Evolutionary conservation across 2,797 vertebrate species (phyloP), one percentile per base, ranked within the genome.

Genomic region (Psittacula echo): DNA sequence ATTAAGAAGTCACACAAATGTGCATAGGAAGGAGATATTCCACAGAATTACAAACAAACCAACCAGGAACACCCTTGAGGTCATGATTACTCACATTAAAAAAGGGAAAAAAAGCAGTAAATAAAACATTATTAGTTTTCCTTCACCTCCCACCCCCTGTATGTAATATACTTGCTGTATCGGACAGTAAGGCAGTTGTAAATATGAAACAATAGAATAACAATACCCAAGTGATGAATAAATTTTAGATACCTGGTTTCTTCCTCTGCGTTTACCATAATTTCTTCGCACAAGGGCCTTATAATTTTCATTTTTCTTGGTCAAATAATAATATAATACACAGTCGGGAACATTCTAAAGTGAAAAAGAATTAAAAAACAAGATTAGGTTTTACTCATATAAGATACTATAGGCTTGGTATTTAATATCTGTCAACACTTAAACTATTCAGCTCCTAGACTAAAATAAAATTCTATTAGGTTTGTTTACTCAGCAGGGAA

Each of bases 291-390:
- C 99, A 58, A 99, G 98, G 5, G 99, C 99, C 98, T 99, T 99
- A 96, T 98, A 99, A 96, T 99, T 99, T 97, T 99, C 99, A 98
- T 99, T 99, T 98, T 99, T 99, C 98, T 99, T 99, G 73, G 99
- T 99, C 98, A 99, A 98, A 97, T 99, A 99, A 97, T 99, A 99
- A 98, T 99, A 99, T 75, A 99, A 98, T 95, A 99, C 99, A 95
- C 99, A 99, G 96, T 99, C 99, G 0, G 99, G 98, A 84, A 99
- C 99, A 96, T 99, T 99, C 99, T 99, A 92, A 60, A 97, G 95
- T 13, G 32, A 73, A 91, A 83, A 84, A 67, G 30, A 3, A 90
- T 37, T 77, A 24, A 16, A 13, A 45, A 64, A 11, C 17, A 23
- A 26, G 23, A 60, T 53, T 22, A 41, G 24, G 11, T 73, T 95